Evolutionary conservation across 2,888 invertebrate genomes (phyloP).

Genomic region (Acholoe squamosa): DNA sequence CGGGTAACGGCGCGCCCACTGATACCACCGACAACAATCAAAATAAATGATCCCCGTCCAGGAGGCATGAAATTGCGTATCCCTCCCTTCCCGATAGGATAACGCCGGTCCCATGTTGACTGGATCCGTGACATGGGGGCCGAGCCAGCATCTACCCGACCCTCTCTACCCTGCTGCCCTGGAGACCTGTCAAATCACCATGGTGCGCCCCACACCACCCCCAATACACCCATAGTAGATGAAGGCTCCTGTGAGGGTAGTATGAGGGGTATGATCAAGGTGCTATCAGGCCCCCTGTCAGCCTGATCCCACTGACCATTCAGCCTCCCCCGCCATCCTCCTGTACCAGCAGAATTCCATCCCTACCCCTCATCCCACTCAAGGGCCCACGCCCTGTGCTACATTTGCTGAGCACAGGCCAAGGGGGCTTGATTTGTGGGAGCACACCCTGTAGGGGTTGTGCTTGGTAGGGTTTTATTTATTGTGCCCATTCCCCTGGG

Average conservation of each 20-base stretch:
- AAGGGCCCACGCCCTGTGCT: neutral
- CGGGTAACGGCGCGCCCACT: neutral
- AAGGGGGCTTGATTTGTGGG: neutral
- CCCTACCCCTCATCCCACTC: neutral
- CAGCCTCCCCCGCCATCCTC: too few relatives aligned
- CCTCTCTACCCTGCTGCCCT: neutral
- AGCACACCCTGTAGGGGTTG: neutral
- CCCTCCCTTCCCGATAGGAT: neutral
- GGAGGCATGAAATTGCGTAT: conserved; percentile 49
- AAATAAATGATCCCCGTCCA: conserved; percentile 47
- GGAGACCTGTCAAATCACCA: neutral
- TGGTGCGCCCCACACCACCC: neutral
- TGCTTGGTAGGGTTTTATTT: neutral
- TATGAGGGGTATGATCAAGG: conserved; percentile 15
- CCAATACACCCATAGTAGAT: neutral
- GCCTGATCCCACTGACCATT: neutral
- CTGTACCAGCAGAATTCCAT: too few relatives aligned
- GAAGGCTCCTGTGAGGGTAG: too few relatives aligned
- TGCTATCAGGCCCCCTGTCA: neutral
- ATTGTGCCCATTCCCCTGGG: neutral
- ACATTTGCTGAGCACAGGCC: neutral
- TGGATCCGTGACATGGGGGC: neutral
- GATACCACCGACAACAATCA: conserved; percentile 61
- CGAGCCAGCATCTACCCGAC: neutral
- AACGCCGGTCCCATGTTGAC: neutral